Percentiles rank a stretch among this genome's conserved stretches.
phyloP scores from a whole-genome alignment of 2,888 invertebrate species.

The Chrysolina americana region DNA sequence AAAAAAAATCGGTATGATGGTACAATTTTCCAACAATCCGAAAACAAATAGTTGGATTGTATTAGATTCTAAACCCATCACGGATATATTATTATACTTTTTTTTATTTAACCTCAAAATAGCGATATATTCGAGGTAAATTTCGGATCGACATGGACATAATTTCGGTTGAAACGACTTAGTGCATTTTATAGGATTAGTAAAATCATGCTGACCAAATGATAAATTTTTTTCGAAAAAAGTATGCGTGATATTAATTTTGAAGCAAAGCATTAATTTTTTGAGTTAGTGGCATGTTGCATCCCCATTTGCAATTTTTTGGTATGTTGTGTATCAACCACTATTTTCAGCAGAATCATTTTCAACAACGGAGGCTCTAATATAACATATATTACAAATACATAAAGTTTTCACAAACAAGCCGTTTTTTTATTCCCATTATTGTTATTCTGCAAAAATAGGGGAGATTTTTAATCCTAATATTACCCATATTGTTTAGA shows the following conservation, averaged over 20 bases:
- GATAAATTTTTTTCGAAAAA: not conserved
- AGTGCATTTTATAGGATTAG: constrained; percentile 24
- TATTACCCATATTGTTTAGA: constrained; percentile 10
- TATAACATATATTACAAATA: not conserved
- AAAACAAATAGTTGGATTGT: too few relatives aligned
- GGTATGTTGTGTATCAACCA: not conserved
- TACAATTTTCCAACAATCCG: too few relatives aligned
- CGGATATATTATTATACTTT: too few relatives aligned
- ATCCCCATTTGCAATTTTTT: not conserved
- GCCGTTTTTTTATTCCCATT: too few relatives aligned
- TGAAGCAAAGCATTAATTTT: constrained; percentile 17
- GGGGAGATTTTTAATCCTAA: not conserved
- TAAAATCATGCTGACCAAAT: constrained; percentile 13
- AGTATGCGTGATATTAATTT: constrained; percentile 15
- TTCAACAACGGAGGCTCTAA: not conserved
- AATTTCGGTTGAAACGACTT: constrained; percentile 33
- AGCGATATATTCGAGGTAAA: not conserved
- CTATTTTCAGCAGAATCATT: not conserved
- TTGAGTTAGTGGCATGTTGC: not conserved
- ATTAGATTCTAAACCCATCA: too few relatives aligned
- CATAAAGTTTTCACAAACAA: not conserved
- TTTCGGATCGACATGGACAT: not conserved
- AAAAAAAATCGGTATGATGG: too few relatives aligned
- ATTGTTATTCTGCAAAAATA: constrained; percentile 7
- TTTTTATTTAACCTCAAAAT: not conserved